A percentile compares a stretch with the other conserved stretches of the same genome.
These are phyloP conservation scores for Barbus barbus DNA, from an alignment of 2,113 vertebrate species.

Conservation along the genomic window DNA sequence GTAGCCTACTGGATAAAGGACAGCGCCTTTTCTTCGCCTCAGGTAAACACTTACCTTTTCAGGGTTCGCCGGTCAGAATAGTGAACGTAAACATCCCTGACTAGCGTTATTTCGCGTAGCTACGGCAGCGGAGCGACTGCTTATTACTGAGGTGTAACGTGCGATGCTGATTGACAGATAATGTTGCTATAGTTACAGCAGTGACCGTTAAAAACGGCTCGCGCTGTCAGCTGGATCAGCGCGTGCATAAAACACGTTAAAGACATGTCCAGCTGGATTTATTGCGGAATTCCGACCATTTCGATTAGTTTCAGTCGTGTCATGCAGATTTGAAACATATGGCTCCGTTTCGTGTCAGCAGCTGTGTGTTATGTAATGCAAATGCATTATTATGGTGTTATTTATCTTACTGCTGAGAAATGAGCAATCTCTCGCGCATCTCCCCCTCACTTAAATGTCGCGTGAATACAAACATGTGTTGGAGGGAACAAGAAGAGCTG, in stretches of 20 bases:
- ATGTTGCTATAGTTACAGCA: constrained; percentile 24
- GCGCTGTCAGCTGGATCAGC: constrained; percentile 14
- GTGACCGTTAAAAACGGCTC: background rate
- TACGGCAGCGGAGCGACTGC: background rate
- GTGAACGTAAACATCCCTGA: background rate
- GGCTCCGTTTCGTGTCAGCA: background rate
- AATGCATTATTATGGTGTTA: background rate
- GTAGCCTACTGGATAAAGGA: background rate
- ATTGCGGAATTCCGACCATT: background rate
- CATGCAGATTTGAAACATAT: no score
- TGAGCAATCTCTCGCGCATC: background rate
- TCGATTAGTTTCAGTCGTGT: background rate
- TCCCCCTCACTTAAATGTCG: background rate
- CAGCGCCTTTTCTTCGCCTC: constrained; percentile 31
- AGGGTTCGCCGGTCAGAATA: background rate
- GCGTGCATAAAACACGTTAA: constrained; percentile 12
- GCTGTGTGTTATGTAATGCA: background rate
- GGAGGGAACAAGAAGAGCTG: no score
- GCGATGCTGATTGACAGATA: constrained; percentile 14
- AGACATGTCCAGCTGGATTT: constrained; percentile 27
- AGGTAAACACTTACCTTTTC: constrained; percentile 38
- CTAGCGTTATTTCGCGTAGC: background rate
- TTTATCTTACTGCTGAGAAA: constrained; percentile 7
- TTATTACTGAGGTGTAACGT: background rate
- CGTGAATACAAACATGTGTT: background rate